These are phyloP conservation scores for Terrapene triunguis DNA, from an alignment of 2,113 vertebrate genomes.

Conservation along the genomic window DNA sequence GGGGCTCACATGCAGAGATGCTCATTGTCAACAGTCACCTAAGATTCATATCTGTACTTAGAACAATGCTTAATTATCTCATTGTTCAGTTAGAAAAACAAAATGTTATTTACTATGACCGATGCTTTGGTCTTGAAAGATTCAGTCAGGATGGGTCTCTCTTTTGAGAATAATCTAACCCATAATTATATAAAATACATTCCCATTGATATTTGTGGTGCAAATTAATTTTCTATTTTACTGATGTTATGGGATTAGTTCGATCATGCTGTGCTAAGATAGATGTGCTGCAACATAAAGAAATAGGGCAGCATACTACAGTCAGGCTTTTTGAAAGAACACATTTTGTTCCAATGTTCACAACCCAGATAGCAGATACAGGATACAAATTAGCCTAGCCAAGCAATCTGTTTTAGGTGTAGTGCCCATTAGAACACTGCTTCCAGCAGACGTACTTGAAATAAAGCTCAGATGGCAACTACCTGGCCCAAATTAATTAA, in stretches of 20 bases:
- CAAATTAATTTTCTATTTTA: neutral
- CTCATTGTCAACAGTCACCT: neutral
- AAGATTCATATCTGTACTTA: neutral
- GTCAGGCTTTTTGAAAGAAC: neutral
- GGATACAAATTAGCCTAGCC: neutral
- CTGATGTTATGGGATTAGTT: neutral
- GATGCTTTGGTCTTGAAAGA: neutral
- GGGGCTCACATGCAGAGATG: neutral
- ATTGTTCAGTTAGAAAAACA: neutral
- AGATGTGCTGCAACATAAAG: neutral
- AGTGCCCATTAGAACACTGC: neutral
- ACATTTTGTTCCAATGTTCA: neutral
- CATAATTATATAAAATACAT: neutral
- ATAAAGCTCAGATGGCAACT: neutral
- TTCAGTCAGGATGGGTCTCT: accelerated
- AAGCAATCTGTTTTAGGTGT: neutral
- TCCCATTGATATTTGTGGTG: neutral
- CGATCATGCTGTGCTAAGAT: neutral
- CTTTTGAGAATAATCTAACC: neutral
- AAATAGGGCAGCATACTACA: neutral
- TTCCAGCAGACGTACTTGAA: neutral
- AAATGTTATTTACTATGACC: neutral
- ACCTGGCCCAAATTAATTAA: neutral
- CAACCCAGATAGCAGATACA: neutral
- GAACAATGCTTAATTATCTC: neutral